phyloP scores from a whole-genome alignment of 2,797 vertebrate species.

The Sebastes steindachneri region DNA sequence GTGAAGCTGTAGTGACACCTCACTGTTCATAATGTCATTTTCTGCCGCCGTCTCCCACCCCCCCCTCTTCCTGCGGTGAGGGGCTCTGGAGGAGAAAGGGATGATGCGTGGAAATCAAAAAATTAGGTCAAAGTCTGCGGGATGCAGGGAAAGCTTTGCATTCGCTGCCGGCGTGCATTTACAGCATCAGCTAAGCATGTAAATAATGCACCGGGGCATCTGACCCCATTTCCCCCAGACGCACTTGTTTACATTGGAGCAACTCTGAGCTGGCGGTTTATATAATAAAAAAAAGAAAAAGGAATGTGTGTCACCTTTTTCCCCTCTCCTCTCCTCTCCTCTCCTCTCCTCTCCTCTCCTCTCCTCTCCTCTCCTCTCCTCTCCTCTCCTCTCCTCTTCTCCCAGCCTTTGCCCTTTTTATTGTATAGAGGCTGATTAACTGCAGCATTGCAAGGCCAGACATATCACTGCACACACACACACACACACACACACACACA shows the following conservation, averaged over 20 bases:
- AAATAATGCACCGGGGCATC: slow-evolving; percentile 63
- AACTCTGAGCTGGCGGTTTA: neutral
- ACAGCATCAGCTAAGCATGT: slow-evolving; percentile 48
- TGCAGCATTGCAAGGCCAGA: slow-evolving; percentile 16
- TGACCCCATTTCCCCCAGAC: slow-evolving; percentile 63
- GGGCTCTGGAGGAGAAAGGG: slow-evolving; percentile 9
- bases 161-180: slow-evolving; percentile 10
- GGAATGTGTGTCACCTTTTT: slow-evolving; percentile 36
- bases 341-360: neutral
- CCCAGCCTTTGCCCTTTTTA: neutral
- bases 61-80: neutral
- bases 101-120: slow-evolving; percentile 39
- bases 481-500: neutral
- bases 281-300: neutral
- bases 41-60: neutral
- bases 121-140: slow-evolving; percentile 67
- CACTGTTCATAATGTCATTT: neutral
- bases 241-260: slow-evolving; percentile 43
- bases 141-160: slow-evolving; percentile 17
- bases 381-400: too few species aligned
- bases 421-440: slow-evolving; percentile 18
- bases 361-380: too few species aligned
- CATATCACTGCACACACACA: neutral
- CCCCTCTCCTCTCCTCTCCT: neutral
- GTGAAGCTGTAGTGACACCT: slow-evolving; percentile 19